Percentiles rank a stretch among this genome's conserved stretches.
Conservation (phyloP, 2,888 invertebrate genomes). For the Sympetrum striolatum region DNA sequence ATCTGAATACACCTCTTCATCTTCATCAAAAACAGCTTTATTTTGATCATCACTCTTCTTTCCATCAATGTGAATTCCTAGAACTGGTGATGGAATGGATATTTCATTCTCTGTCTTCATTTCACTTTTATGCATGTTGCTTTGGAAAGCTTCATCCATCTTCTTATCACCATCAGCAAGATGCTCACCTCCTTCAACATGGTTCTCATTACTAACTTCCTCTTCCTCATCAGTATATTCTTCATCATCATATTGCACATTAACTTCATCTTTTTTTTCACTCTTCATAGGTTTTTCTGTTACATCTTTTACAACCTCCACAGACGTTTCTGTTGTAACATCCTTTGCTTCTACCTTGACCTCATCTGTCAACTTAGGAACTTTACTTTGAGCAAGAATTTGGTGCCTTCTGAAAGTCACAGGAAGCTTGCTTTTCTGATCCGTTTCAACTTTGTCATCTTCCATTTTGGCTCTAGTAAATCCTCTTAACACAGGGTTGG, state of each 20-base stretch:
- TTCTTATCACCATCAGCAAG: background rate
- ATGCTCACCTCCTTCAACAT: background rate
- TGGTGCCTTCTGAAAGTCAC: background rate
- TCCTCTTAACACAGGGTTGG: background rate
- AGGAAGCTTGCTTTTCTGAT: background rate
- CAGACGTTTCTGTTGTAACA: background rate
- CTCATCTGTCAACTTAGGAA: background rate
- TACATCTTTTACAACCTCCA: background rate
- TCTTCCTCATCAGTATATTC: slow-evolving; percentile 24
- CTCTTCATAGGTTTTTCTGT: background rate
- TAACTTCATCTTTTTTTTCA: background rate
- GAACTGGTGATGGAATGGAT: background rate
- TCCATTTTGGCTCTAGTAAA: background rate
- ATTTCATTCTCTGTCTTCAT: background rate
- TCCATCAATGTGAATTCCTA: background rate
- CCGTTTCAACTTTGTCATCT: background rate
- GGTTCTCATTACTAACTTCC: background rate
- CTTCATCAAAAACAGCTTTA: background rate
- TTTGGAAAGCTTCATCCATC: background rate
- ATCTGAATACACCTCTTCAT: slow-evolving; percentile 8
- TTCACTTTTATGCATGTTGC: background rate
- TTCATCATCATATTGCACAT: background rate
- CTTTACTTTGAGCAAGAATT: background rate
- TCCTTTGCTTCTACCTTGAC: background rate
- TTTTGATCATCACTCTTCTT: background rate